These are phyloP conservation scores for Leptoteleia sp. DNA, from an alignment of 1,140 invertebrate genomes.

Conservation along the genomic window DNA sequence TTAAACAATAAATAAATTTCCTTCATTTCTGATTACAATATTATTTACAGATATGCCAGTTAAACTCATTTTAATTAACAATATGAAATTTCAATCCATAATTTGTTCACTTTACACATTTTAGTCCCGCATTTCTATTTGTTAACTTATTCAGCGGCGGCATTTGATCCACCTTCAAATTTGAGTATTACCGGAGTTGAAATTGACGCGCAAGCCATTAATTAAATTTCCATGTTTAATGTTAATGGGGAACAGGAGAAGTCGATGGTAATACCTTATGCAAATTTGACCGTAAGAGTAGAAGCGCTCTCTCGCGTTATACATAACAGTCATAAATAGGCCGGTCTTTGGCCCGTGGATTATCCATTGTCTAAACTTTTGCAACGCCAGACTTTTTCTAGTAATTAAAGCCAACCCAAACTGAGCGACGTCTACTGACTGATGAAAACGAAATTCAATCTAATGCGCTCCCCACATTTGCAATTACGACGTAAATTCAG, in stretches of 20 bases:
- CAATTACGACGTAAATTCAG: slow-evolving; percentile 17
- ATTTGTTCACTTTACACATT: too few relatives aligned
- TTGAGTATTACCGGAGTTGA: neutral
- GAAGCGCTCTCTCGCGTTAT: slow-evolving; percentile 1
- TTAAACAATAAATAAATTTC: too few relatives aligned
- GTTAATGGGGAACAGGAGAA: slow-evolving; percentile 10
- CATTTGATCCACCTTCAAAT: slow-evolving; percentile 10
- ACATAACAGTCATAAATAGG: slow-evolving; percentile 27
- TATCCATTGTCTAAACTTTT: slow-evolving; percentile 54
- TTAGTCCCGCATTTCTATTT: too few relatives aligned
- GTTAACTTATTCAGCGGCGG: too few relatives aligned
- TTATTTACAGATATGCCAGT: too few relatives aligned
- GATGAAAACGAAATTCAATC: slow-evolving; percentile 36
- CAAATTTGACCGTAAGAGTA: neutral
- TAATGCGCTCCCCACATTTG: slow-evolving; percentile 14
- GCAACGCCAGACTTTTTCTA: slow-evolving; percentile 37
- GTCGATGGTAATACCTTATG: slow-evolving; percentile 17
- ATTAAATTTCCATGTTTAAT: slow-evolving; percentile 15
- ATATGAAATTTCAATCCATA: too few relatives aligned
- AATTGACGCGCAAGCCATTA: slow-evolving; percentile 7
- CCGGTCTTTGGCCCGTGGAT: slow-evolving; percentile 15
- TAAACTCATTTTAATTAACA: too few relatives aligned
- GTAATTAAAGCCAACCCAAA: slow-evolving; percentile 37
- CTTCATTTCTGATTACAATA: too few relatives aligned
- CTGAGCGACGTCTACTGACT: slow-evolving; percentile 38